Evolutionary conservation across 2,888 invertebrate species (phyloP), one percentile per base, ranked within the genome.

Genomic region (Podotricha telesiphe): DNA sequence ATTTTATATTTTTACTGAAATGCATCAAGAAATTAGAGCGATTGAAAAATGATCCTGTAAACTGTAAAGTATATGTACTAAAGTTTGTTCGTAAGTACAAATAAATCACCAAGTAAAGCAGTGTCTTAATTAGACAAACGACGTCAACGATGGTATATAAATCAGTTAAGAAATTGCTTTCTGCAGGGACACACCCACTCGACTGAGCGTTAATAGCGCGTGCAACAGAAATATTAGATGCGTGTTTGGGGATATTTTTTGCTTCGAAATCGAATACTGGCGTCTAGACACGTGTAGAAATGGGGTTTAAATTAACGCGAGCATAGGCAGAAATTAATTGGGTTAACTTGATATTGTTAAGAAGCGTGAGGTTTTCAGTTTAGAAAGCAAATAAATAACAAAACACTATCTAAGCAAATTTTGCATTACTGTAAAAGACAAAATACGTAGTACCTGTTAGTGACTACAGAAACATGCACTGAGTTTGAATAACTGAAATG

Each of bases 171-270:
- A 88, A 89, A 91, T 89, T 88, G 89, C 89, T 91, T 90, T 89
- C 90, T 85, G 84, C 91, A 86, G 86, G 84, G 89, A 85, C 88
- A 89, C 90, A 85, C 91, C 91, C 87, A 89, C 83, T 82, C 86
- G 85, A 87, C 80, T 86, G 84, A 84, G 86, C 86, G 89, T 90
- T 91, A 92, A 92, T 92, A 88, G 91, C 89, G 90, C 92, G 90
- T 92, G 91, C 88, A 91, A 84, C 86, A 86, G 87, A 87, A 88
- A 90, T 86, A 79, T 85, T 86, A 87, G 85, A 86, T 86, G 84
- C 84, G 84, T 87, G 83, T 86, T 87, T 84, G 79, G 81, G 79
- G 83, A 80, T 79, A 79, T 89, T 66, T 91, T 91, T 91, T 86
- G 82, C 80, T 78, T 70, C 83, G 89, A 84, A 88, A 90, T 83